Conservation (phyloP, 2,797 vertebrate species). For the Syngnathus acus region DNA sequence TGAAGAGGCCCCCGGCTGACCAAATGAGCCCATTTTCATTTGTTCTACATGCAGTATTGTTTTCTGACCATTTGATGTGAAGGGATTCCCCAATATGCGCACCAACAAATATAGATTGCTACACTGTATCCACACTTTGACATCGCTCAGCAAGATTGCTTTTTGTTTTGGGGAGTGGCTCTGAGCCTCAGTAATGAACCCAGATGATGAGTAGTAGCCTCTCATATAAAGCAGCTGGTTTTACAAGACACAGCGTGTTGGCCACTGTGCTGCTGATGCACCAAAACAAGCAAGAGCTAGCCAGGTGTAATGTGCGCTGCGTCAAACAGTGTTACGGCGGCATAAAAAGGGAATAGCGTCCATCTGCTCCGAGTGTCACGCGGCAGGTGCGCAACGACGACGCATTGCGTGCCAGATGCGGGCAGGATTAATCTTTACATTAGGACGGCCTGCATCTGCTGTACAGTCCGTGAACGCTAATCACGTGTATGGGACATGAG, state of each 20-base stretch:
- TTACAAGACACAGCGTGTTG: background rate
- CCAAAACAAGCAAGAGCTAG: background rate
- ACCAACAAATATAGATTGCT: too few species aligned
- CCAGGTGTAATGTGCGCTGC: background rate
- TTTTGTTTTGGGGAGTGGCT: too few species aligned
- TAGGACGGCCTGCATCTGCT: constrained; percentile 18
- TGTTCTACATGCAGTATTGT: too few species aligned
- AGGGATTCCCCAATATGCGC: too few species aligned
- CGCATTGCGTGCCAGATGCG: constrained; percentile 27
- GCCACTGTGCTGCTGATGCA: background rate
- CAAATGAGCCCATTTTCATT: too few species aligned
- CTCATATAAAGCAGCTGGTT: background rate
- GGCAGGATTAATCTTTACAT: constrained; percentile 25
- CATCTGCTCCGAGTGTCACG: constrained; percentile 11
- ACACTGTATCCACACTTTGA: too few species aligned
- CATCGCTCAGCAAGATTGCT: too few species aligned
- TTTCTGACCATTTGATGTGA: too few species aligned
- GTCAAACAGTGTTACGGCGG: background rate
- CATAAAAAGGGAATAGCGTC: constrained; percentile 4
- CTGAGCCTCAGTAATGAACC: background rate
- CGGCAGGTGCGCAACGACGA: constrained; percentile 10
- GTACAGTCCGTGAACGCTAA: constrained; percentile 2
- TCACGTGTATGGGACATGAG: constrained; percentile 6
- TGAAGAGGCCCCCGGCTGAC: background rate
- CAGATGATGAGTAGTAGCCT: background rate